phyloP scores from a whole-genome alignment of 2,113 vertebrate genomes.

The Phylloscopus trochilus region DNA sequence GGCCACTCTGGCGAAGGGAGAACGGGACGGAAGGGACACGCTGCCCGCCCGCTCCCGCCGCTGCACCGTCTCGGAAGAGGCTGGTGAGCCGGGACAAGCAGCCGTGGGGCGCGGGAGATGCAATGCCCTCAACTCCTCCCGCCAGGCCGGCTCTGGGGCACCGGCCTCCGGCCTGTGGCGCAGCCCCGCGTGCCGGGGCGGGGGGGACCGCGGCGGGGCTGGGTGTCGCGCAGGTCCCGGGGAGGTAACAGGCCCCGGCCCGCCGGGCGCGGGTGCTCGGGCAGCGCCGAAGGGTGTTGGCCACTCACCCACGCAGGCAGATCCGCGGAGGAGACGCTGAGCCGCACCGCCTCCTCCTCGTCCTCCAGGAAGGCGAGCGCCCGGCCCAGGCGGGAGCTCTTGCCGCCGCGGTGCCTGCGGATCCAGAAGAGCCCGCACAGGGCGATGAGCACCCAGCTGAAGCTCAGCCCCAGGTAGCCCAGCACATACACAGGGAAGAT shows the following conservation, averaged over 20 bases:
- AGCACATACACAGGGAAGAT: slow-evolving; percentile 89
- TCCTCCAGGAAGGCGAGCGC: slow-evolving; percentile 88
- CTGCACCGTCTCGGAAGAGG: neutral
- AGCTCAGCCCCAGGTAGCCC: slow-evolving; percentile 93
- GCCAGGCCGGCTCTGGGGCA: neutral
- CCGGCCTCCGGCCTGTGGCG: neutral
- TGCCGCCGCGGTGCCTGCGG: slow-evolving; percentile 74
- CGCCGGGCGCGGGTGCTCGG: neutral
- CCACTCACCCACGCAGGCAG: slow-evolving; percentile 91
- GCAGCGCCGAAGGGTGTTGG: neutral
- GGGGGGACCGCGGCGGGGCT: neutral
- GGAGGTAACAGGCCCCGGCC: neutral
- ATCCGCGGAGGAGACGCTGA: slow-evolving; percentile 78
- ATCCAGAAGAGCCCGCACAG: slow-evolving; percentile 84
- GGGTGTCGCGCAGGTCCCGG: neutral
- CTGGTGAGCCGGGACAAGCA: neutral
- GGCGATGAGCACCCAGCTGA: slow-evolving; percentile 92
- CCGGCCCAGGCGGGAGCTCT: slow-evolving; percentile 75
- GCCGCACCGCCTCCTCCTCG: slow-evolving; percentile 78
- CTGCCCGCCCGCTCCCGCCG: neutral
- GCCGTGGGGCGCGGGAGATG: neutral
- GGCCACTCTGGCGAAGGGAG: neutral
- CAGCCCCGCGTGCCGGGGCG: neutral
- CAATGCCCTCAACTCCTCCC: neutral
- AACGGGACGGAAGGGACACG: neutral